phyloP scores from a whole-genome alignment of 2,888 invertebrate genomes.

The Frankliniella intonsa region DNA sequence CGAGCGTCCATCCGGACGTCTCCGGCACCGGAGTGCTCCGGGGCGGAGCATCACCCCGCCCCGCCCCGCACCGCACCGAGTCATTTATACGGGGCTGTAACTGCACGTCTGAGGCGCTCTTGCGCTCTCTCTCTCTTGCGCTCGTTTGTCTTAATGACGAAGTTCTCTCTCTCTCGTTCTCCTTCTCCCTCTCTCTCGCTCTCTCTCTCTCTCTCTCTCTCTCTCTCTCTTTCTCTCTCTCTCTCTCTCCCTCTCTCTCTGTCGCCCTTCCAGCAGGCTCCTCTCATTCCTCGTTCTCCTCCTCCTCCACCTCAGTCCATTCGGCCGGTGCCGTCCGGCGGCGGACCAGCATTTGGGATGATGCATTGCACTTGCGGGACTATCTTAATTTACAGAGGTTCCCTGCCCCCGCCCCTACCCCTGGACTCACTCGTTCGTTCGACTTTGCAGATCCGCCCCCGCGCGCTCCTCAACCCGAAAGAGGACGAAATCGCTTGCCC shows the following conservation, averaged over 20 bases:
- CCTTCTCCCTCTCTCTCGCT: not conserved
- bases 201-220: not conserved
- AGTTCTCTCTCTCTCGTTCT: too few species aligned
- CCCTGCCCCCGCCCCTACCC: not conserved
- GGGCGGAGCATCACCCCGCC: too few species aligned
- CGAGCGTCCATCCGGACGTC: too few species aligned
- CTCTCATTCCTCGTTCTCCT: constrained; percentile 26
- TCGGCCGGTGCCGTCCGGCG: constrained; percentile 37
- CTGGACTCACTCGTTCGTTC: not conserved
- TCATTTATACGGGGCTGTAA: too few species aligned
- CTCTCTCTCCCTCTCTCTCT: not conserved
- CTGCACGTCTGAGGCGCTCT: too few species aligned
- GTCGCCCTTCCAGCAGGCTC: not conserved
- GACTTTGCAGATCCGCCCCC: not conserved
- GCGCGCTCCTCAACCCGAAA: too few species aligned
- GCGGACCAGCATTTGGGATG: not conserved
- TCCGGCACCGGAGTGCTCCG: too few species aligned
- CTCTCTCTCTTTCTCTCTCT: not conserved
- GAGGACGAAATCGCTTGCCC: constrained; percentile 5
- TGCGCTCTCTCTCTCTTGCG: too few species aligned
- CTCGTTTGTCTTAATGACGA: too few species aligned
- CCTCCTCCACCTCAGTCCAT: constrained; percentile 36
- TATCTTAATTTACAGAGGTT: constrained; percentile 32
- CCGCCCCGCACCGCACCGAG: too few species aligned
- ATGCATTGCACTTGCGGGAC: not conserved